Evolutionary conservation across 1,140 invertebrate species (phyloP).

Genomic region (Andrena cerasifolii): DNA sequence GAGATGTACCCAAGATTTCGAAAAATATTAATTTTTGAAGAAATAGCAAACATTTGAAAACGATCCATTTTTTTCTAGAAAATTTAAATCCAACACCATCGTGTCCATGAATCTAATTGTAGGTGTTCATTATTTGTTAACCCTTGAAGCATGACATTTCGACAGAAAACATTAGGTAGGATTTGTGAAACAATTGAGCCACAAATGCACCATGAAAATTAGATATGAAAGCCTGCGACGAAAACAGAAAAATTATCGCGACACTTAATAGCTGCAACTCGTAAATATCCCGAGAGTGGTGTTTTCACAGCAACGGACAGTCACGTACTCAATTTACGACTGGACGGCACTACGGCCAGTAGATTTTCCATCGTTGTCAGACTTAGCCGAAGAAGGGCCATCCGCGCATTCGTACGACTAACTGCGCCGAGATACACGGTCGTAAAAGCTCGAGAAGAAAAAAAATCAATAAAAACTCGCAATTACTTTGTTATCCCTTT

Average conservation of each 20-base stretch:
- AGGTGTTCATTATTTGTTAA: too few relatives aligned
- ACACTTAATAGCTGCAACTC: constrained; percentile 41
- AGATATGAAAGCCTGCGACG: too few relatives aligned
- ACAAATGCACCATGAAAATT: background rate
- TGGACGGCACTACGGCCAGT: constrained; percentile 25
- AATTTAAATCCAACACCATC: too few relatives aligned
- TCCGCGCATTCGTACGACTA: constrained; percentile 31
- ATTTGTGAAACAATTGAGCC: too few relatives aligned
- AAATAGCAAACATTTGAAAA: too few relatives aligned
- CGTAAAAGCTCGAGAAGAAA: constrained; percentile 5
- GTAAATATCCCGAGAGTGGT: constrained; percentile 41
- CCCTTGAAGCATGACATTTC: too few relatives aligned
- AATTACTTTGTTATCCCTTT: constrained; percentile 44
- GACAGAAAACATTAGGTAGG: too few relatives aligned
- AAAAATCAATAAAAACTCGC: constrained; percentile 35
- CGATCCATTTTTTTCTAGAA: too few relatives aligned
- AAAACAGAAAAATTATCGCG: constrained; percentile 27
- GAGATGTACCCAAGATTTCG: too few relatives aligned
- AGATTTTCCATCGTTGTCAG: constrained; percentile 53
- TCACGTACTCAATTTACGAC: constrained; percentile 58
- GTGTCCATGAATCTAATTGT: too few relatives aligned
- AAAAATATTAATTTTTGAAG: too few relatives aligned
- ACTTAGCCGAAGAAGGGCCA: background rate
- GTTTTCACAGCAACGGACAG: constrained; percentile 38
- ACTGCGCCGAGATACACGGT: constrained; percentile 17